Evolutionary conservation across 2,113 vertebrate genomes (phyloP).

Genomic region (Stegastes partitus): DNA sequence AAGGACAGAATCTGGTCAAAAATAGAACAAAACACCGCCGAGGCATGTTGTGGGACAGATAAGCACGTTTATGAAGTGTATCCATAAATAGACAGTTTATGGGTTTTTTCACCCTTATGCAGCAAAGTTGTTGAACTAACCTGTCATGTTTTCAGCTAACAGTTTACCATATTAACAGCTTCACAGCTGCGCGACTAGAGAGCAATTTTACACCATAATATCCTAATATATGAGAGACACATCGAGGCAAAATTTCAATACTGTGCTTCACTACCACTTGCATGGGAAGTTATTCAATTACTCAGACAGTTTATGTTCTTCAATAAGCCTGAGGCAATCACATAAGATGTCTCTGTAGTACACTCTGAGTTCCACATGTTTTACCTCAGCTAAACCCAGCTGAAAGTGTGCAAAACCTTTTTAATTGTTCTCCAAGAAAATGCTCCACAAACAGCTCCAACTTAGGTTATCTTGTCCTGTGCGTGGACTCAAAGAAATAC

Average conservation of each 20-base stretch:
- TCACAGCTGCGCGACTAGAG: not conserved
- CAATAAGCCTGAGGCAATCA: slow-evolving; percentile 37
- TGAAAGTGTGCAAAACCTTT: slow-evolving; percentile 21
- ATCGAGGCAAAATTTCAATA: slow-evolving; percentile 8
- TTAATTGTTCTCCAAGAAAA: slow-evolving; percentile 45
- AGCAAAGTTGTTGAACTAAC: slow-evolving; percentile 26
- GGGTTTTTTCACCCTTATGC: slow-evolving; percentile 28
- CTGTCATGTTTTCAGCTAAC: slow-evolving; percentile 22
- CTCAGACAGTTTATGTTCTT: slow-evolving; percentile 49
- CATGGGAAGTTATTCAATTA: slow-evolving; percentile 43
- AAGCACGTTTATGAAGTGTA: slow-evolving; percentile 29
- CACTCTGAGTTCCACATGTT: slow-evolving; percentile 14
- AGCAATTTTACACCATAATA: slow-evolving; percentile 26
- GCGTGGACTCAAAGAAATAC: slow-evolving; percentile 81
- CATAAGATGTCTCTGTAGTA: slow-evolving; percentile 29
- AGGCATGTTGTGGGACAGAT: slow-evolving; percentile 54
- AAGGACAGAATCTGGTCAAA: slow-evolving; percentile 76
- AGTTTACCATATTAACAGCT: slow-evolving; percentile 4
- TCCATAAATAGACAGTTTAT: slow-evolving; percentile 42
- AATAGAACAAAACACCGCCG: slow-evolving; percentile 81
- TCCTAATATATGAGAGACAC: slow-evolving; percentile 8
- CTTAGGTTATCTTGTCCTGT: slow-evolving; percentile 77
- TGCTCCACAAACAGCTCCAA: slow-evolving; percentile 28
- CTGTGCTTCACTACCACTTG: slow-evolving; percentile 41
- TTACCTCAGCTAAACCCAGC: slow-evolving; percentile 27